phyloP scores from a whole-genome alignment of 2,797 vertebrate genomes.

The Sebastes jordani region DNA sequence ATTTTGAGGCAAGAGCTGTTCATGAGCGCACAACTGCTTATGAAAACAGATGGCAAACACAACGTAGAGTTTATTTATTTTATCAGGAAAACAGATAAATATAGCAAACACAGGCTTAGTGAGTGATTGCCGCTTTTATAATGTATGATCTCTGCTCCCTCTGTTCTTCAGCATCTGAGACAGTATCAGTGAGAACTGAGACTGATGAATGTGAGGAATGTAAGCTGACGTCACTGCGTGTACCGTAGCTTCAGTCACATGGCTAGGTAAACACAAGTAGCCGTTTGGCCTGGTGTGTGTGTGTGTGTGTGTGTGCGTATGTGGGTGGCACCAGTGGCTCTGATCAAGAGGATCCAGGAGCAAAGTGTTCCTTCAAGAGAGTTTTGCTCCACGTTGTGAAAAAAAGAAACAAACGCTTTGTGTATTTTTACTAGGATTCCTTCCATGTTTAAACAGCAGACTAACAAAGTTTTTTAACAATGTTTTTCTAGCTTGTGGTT shows the following conservation, averaged over 20 bases:
- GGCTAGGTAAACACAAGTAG: slow-evolving; percentile 70
- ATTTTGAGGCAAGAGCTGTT: slow-evolving; percentile 63
- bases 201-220: slow-evolving; percentile 72
- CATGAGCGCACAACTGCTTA: slow-evolving; percentile 50
- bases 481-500: slow-evolving; percentile 62
- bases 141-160: slow-evolving; percentile 55
- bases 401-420: slow-evolving; percentile 48
- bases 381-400: slow-evolving; percentile 39
- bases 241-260: slow-evolving; percentile 61
- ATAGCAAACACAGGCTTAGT: slow-evolving; percentile 47
- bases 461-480: slow-evolving; percentile 51
- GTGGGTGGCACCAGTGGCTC: slow-evolving; percentile 25
- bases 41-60: slow-evolving; percentile 65
- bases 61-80: slow-evolving; percentile 62
- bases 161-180: slow-evolving; percentile 46
- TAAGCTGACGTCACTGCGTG: slow-evolving; percentile 65
- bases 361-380: slow-evolving; percentile 34
- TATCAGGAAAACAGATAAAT: slow-evolving; percentile 56
- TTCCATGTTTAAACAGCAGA: slow-evolving; percentile 65
- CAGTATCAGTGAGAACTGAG: slow-evolving; percentile 66
- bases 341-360: slow-evolving; percentile 29
- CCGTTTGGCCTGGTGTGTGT: slow-evolving; percentile 14
- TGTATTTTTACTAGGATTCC: slow-evolving; percentile 71
- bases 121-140: slow-evolving; percentile 61
- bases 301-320: not conserved